These are phyloP conservation scores for Vicugna pacos DNA, from an alignment of 2,113 vertebrate species.

Conservation along the genomic window DNA sequence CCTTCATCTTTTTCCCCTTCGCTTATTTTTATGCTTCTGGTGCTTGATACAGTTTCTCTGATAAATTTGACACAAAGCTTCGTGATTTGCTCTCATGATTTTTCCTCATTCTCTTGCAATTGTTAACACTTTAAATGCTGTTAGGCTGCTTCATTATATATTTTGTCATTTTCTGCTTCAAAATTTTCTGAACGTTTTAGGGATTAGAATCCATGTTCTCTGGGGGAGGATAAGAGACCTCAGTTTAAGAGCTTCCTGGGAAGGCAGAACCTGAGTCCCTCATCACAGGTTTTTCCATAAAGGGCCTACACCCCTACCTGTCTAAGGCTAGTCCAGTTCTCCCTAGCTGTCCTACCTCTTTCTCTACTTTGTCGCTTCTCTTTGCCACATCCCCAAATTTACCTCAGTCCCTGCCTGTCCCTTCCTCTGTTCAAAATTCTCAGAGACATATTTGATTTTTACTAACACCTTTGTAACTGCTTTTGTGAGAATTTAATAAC, in stretches of 20 bases:
- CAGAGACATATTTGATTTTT: conserved; percentile 5
- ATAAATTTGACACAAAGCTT: conserved; percentile 10
- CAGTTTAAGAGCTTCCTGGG: not conserved
- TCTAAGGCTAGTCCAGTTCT: not conserved
- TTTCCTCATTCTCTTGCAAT: conserved; percentile 49
- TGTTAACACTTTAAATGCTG: not conserved
- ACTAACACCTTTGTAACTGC: conserved; percentile 24
- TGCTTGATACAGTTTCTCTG: not conserved
- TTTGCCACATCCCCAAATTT: not conserved
- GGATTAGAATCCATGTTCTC: not conserved
- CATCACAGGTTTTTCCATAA: not conserved
- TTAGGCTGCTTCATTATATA: not conserved
- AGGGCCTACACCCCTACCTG: not conserved
- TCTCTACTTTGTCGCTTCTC: not conserved
- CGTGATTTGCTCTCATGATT: not conserved
- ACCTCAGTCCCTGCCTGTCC: not conserved
- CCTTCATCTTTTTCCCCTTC: not conserved
- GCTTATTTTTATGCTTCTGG: conserved; percentile 29
- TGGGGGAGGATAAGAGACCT: not conserved
- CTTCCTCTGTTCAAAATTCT: not conserved
- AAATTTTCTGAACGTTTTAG: not conserved
- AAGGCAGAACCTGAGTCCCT: not conserved
- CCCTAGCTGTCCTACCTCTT: not conserved
- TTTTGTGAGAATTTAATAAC: conserved; percentile 25
- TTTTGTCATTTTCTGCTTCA: not conserved